These are phyloP conservation scores for Scolopax rusticola DNA, from an alignment of 2,797 vertebrate genomes.

Conservation along the genomic window DNA sequence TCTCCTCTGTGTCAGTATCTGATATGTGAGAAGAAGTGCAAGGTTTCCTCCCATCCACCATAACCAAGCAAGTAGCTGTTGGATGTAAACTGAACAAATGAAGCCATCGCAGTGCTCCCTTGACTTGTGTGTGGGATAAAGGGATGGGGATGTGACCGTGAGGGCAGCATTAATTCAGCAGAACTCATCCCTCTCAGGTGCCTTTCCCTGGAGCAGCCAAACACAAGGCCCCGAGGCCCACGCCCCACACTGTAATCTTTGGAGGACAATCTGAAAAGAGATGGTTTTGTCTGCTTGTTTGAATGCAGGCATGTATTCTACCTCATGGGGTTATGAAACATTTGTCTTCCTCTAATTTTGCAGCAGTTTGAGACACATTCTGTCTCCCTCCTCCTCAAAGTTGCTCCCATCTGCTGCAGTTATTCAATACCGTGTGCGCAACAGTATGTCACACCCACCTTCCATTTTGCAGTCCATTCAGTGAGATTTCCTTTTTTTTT, in stretches of 20 bases:
- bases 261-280: background rate
- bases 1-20: background rate
- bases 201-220: background rate
- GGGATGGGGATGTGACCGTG: background rate
- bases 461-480: conserved; percentile 53
- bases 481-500: background rate
- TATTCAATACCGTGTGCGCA: background rate
- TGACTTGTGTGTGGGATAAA: background rate
- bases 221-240: background rate
- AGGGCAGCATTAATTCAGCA: background rate
- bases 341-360: conserved; percentile 25
- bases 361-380: conserved; percentile 52
- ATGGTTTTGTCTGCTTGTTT: background rate
- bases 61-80: background rate
- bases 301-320: background rate
- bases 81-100: background rate
- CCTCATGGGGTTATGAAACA: background rate
- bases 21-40: fast-evolving
- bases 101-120: background rate
- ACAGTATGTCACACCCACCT: conserved; percentile 39
- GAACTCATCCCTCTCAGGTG: background rate
- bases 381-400: conserved; percentile 33
- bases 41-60: background rate
- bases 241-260: background rate
- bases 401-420: conserved; percentile 58